Base-by-base conservation (phyloP, 2,797 vertebrate species). In the Neosilurus hyrtlii region DNA sequence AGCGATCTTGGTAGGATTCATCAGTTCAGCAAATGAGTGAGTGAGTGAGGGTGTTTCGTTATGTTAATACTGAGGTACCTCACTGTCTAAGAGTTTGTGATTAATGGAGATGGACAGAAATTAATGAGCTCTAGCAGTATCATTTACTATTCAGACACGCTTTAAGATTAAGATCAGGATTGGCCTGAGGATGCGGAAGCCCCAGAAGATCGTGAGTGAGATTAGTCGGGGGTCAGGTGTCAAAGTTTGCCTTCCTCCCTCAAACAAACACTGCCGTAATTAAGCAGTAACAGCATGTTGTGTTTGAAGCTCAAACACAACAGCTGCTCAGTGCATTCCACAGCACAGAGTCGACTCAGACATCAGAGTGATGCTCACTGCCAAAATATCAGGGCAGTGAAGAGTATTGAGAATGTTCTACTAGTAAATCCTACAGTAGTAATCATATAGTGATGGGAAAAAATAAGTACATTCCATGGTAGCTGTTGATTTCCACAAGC, bases 261-360 rank as follows among this genome's bases (percentile, higher is more conserved):
- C 4, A 35, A 82, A 89, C 86, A 89, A 87, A 90, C 85, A 87
- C 22, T 83, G 37, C 79, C 75, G 80, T 87, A 86, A 90, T 88
- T 90, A 87, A 88, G 89, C 84, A 24, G 65, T 59, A 85, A 81
- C 63, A 87, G 62, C 88, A 79, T 14, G 24, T 79, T 84, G 79
- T 90, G 89, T 92, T 91, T 89, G 83, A 71, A 83, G 79, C 78
- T 43, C 87, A 88, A 89, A 87, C 80, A 89, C 30, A 30, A 67
- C 76, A 81, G 81, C 82, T 75, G 56, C 70, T 73, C 59, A 61
- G 43, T 43, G 79, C 74, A 88, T 88, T 86, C 86, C 86, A 82
- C 71, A 80, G 71, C n/a, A 79, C 15, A 79, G 56, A 73, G 57
- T 57, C 37, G 35, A 78, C 62, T 35, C 52, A 74, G 63, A 82